Evolutionary conservation across 2,888 invertebrate genomes (phyloP).

Genomic region (Aquatica leii): DNA sequence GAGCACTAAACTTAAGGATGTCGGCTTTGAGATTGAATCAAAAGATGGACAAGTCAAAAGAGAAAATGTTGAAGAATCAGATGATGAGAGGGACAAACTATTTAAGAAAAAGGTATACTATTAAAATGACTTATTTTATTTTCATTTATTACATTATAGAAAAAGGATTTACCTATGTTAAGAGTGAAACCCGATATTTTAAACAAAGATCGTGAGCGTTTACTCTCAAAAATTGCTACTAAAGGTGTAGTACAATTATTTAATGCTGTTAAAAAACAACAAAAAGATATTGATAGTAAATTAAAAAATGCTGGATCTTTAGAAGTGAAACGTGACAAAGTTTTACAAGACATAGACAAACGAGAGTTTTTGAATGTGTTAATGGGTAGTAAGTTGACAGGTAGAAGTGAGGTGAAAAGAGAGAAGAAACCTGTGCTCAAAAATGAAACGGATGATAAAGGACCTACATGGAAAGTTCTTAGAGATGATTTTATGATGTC

Average conservation of each 20-base stretch:
- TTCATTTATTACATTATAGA: slow-evolving; percentile 58
- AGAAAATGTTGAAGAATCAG: slow-evolving; percentile 54
- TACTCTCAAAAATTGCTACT: slow-evolving; percentile 84
- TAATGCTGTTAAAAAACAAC: slow-evolving; percentile 88
- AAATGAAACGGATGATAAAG: slow-evolving; percentile 31
- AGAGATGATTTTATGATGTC: slow-evolving; percentile 91
- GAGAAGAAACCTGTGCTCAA: too few species aligned
- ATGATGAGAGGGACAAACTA: slow-evolving; percentile 56
- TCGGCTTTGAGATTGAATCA: slow-evolving; percentile 72
- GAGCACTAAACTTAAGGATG: slow-evolving; percentile 60
- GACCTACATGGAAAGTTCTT: slow-evolving; percentile 70
- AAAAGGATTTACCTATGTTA: slow-evolving; percentile 69
- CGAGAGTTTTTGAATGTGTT: slow-evolving; percentile 79
- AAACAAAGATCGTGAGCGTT: slow-evolving; percentile 80
- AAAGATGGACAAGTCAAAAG: slow-evolving; percentile 63
- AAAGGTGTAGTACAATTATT: slow-evolving; percentile 93
- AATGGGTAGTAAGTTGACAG: slow-evolving; percentile 71
- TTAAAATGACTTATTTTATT: slow-evolving; percentile 16
- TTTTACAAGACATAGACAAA: slow-evolving; percentile 78
- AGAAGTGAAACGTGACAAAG: slow-evolving; percentile 79
- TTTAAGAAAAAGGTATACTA: slow-evolving; percentile 49
- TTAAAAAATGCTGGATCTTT: slow-evolving; percentile 76
- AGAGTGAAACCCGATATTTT: slow-evolving; percentile 78
- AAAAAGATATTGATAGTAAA: slow-evolving; percentile 77
- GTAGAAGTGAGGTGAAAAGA: slow-evolving; percentile 44